phyloP scores from a whole-genome alignment of 2,888 invertebrate genomes.

The Cartodere bifasciata region DNA sequence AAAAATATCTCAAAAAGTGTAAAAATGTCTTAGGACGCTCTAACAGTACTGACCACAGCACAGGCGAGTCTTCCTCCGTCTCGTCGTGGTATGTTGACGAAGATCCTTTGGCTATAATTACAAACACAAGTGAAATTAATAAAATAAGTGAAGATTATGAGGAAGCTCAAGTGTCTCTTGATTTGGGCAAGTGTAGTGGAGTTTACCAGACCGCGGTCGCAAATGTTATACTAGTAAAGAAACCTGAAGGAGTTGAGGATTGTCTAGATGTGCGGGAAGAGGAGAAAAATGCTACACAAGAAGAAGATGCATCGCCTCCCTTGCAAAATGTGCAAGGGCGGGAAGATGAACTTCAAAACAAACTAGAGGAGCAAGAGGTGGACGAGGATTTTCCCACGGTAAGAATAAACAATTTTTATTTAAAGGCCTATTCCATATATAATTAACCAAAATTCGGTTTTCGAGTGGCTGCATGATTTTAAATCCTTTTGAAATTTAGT shows the following conservation, averaged over 20 bases:
- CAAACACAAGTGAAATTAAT: slow-evolving; percentile 25
- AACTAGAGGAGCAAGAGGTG: slow-evolving; percentile 3
- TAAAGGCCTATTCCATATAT: no score
- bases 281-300: background rate
- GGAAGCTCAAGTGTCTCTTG: slow-evolving; percentile 18
- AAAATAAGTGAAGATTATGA: slow-evolving; percentile 27
- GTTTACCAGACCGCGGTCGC: slow-evolving; percentile 25
- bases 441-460: no score
- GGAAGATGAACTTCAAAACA: slow-evolving; percentile 1
- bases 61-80: slow-evolving; percentile 12
- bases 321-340: background rate
- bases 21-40: slow-evolving; percentile 35
- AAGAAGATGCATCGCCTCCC: background rate
- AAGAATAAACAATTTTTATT: no score
- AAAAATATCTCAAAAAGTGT: slow-evolving; percentile 40
- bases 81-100: slow-evolving; percentile 28
- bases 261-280: no score
- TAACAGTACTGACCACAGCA: slow-evolving; percentile 15
- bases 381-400: no score
- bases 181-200: slow-evolving; percentile 14
- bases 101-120: slow-evolving; percentile 18
- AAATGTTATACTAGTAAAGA: slow-evolving; percentile 23
- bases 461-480: no score
- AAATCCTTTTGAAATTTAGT: no score
- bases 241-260: no score